Evolutionary conservation across 2,797 vertebrate species (phyloP).

Genomic region (Sylvia borin): DNA sequence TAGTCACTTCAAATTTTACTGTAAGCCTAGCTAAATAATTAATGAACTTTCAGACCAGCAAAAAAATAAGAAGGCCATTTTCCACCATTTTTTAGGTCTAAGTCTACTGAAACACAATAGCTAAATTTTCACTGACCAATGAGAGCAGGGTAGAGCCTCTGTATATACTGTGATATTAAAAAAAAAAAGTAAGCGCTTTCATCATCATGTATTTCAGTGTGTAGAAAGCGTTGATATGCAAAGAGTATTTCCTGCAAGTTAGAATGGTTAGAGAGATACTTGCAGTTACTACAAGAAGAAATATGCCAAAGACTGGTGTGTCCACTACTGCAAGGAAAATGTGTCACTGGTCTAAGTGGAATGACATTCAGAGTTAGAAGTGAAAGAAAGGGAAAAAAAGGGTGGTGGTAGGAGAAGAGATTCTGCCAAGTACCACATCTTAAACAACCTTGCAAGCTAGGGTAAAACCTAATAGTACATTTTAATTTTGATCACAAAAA

Average conservation of each 20-base stretch:
- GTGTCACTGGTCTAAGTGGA: conserved; percentile 39
- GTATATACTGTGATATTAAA: not conserved
- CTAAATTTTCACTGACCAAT: not conserved
- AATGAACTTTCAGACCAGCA: not conserved
- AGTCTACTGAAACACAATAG: not conserved
- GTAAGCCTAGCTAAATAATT: not conserved
- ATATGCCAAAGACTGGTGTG: not conserved
- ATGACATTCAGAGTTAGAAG: conserved; percentile 40
- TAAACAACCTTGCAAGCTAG: not conserved
- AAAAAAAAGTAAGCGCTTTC: not conserved
- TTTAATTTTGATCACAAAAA: conserved; percentile 48
- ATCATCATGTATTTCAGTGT: not conserved
- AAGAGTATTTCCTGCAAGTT: not conserved
- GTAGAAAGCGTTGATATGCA: not conserved
- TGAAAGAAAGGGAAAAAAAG: not conserved
- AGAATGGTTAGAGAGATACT: conserved; percentile 37
- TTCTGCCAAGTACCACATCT: not conserved
- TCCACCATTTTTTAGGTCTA: not conserved
- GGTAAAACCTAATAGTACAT: not conserved
- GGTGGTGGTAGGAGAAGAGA: not conserved
- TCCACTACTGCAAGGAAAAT: not conserved
- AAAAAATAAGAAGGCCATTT: not conserved
- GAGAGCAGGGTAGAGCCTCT: not conserved
- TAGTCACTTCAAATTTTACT: not conserved
- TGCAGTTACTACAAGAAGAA: conserved; percentile 30